Evolutionary conservation across 2,113 vertebrate genomes (phyloP), one percentile per base, ranked within the genome.

Genomic region (Peucedramus taeniatus): DNA sequence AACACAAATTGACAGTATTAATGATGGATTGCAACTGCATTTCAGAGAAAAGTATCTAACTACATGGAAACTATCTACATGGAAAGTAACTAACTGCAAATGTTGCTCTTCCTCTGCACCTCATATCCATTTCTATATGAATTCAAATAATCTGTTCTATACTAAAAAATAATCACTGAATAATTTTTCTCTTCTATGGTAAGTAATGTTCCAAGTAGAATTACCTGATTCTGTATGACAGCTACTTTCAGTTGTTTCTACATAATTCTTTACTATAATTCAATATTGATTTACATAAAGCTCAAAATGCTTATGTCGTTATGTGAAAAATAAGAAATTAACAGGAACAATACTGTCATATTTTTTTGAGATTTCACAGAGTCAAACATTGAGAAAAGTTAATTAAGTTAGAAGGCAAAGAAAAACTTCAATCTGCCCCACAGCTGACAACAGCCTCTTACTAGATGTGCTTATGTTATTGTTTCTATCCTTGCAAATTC

Each of bases 211-310:
- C 47, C 6, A 6, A 82, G 81, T 75, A 51, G 87, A 94, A 90
- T 66, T 60, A 56, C 39, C 53, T 79, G 72, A 82, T 72, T 93
- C 57, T 5, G 0, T 35, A 15, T 23, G 61, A 82, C 74, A 87
- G 56, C n/a, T 69, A 60, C 66, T 76, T 84, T 87, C 56, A 89
- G 45, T 59, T 84, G 28, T 61, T 95, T 66, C 65, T 45, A 31
- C 31, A 26, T 14, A 63, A 60, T 45, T 76, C 68, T 49, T 49
- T 59, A 31, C 50, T 39, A 7, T 86, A 81, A 74, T 9, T 89
- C 69, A 94, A 64, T 74, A 89, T 22, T 51, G 72, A 81, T 80
- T 90, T 90, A 61, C 89, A 91, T 39, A 76, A 87, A 93, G 79
- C 53, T n/a, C n/a, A 44, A 68, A 74, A 77, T 75, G 56, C 39